phyloP scores from a whole-genome alignment of 2,888 invertebrate species.

The Didymodactylos carnosus region DNA sequence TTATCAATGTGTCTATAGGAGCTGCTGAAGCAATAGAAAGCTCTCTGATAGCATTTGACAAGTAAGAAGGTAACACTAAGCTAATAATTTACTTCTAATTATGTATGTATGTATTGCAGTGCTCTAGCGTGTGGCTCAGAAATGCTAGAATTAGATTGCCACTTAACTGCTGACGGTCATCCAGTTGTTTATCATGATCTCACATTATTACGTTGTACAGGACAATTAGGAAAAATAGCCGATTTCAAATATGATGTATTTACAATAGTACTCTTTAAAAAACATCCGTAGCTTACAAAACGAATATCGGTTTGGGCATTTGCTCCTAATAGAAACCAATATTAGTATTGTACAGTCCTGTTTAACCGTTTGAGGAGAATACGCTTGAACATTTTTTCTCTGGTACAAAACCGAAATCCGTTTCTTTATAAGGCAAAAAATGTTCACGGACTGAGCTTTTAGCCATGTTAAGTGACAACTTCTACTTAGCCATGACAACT shows the following conservation, averaged over 20 bases:
- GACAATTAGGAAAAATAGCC: constrained; percentile 38
- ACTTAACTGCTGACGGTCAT: constrained; percentile 44
- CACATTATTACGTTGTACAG: constrained; percentile 41
- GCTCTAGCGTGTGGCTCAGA: constrained; percentile 43
- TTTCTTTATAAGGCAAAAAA: too few relatives aligned
- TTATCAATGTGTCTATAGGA: constrained; percentile 26
- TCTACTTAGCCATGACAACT: too few relatives aligned
- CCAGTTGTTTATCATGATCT: constrained; percentile 48
- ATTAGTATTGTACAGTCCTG: too few relatives aligned
- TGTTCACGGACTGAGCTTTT: too few relatives aligned
- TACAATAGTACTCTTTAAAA: too few relatives aligned
- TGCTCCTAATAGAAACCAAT: not conserved
- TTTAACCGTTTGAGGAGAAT: too few relatives aligned
- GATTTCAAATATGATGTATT: constrained; percentile 39
- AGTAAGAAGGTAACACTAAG: constrained; percentile 39
- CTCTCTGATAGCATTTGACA: constrained; percentile 44
- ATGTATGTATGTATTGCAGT: not conserved
- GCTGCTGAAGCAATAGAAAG: constrained; percentile 48
- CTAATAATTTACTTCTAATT: not conserved
- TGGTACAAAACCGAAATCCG: too few relatives aligned
- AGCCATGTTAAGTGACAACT: too few relatives aligned
- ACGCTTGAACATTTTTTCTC: too few relatives aligned
- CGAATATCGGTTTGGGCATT: too few relatives aligned
- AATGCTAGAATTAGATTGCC: constrained; percentile 49
- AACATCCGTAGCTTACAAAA: too few relatives aligned